These are phyloP conservation scores for Mellivora capensis DNA, from an alignment of 2,113 vertebrate species.

Conservation along the genomic window DNA sequence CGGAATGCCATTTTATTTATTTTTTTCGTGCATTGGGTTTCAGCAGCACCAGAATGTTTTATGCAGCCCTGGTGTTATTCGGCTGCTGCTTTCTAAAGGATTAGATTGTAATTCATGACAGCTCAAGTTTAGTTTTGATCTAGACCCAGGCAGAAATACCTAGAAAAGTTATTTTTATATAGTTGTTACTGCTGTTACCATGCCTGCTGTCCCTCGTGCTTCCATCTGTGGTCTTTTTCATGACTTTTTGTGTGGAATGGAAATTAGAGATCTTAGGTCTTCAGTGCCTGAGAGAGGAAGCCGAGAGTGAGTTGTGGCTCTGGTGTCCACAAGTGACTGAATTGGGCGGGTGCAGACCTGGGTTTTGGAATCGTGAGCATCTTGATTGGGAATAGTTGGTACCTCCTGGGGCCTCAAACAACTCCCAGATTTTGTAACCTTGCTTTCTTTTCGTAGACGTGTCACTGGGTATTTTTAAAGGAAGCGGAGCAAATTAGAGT, in stretches of 20 bases:
- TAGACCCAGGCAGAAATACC: constrained; percentile 66
- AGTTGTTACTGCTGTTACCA: background rate
- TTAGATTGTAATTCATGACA: constrained; percentile 55
- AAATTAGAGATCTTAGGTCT: constrained; percentile 11
- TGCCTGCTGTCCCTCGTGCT: background rate
- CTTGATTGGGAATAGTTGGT: constrained; percentile 70
- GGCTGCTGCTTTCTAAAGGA: constrained; percentile 52
- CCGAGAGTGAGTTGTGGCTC: background rate
- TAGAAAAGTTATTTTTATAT: constrained; percentile 65
- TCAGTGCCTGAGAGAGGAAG: background rate
- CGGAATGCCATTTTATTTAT: constrained; percentile 75
- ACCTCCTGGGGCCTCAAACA: constrained; percentile 62
- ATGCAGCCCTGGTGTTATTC: constrained; percentile 50
- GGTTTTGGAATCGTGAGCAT: constrained; percentile 61
- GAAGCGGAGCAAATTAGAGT: background rate
- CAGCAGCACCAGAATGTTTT: constrained; percentile 59
- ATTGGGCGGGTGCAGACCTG: constrained; percentile 70
- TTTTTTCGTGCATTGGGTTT: constrained; percentile 55
- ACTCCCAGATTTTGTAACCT: constrained; percentile 57
- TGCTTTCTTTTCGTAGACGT: constrained; percentile 66
- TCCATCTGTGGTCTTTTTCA: constrained; percentile 46
- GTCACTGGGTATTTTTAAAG: constrained; percentile 36
- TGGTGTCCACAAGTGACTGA: constrained; percentile 54
- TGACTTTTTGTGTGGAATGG: constrained; percentile 54
- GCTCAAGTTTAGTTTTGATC: constrained; percentile 63